Evolutionary conservation across 2,888 invertebrate species (phyloP).

Genomic region (Drosophila bunnanda): DNA sequence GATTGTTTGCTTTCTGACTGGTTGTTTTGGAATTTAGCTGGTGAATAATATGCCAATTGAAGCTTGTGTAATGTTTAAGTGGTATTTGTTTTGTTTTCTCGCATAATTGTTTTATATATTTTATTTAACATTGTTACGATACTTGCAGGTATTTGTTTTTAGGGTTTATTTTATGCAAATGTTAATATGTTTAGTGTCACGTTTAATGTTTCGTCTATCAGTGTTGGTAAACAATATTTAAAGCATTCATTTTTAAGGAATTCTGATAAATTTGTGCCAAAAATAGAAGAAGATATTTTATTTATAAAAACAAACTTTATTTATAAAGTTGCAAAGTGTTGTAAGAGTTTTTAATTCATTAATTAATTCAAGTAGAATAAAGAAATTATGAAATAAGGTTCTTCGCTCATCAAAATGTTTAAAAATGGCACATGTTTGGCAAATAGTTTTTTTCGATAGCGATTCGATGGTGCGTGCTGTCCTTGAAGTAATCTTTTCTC

Average conservation of each 20-base stretch:
- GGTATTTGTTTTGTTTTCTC: slow-evolving; percentile 11
- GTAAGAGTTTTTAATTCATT: no score
- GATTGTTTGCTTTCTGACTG: slow-evolving; percentile 25
- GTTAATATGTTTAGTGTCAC: neutral
- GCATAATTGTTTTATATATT: slow-evolving; percentile 12
- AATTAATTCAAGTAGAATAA: neutral
- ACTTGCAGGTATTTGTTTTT: neutral
- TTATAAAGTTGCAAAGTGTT: neutral
- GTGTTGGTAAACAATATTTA: neutral
- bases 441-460: neutral
- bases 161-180: slow-evolving; percentile 10
- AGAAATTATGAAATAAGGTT: neutral
- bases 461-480: neutral
- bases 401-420: neutral
- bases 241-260: neutral
- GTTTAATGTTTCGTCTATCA: neutral
- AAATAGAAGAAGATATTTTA: no score
- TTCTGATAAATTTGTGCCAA: accelerated
- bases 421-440: slow-evolving; percentile 3
- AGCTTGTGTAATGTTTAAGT: slow-evolving; percentile 16
- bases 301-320: neutral
- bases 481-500: slow-evolving; percentile 35
- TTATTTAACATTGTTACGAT: neutral
- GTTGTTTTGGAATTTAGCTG: slow-evolving; percentile 30
- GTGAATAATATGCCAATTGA: slow-evolving; percentile 28